Conservation (phyloP, 2,113 vertebrate species). For the Xenopus borealis region DNA sequence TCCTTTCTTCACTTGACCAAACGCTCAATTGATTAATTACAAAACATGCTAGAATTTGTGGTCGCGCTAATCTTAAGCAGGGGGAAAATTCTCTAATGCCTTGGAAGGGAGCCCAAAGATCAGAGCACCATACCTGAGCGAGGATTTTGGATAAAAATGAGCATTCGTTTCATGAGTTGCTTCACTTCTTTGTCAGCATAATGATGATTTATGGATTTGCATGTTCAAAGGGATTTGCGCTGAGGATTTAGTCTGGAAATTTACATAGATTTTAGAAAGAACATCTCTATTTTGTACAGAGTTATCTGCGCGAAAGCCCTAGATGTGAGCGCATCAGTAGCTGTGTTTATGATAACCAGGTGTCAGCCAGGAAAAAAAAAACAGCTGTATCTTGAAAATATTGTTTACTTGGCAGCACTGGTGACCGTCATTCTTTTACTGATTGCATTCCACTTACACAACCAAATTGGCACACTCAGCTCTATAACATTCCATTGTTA, state of each 20-base stretch:
- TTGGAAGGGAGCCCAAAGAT: constrained; percentile 53
- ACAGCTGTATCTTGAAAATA: constrained; percentile 55
- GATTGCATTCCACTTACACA: constrained; percentile 16
- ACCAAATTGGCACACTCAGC: not conserved
- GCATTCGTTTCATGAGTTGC: constrained; percentile 59
- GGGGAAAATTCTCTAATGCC: constrained; percentile 43
- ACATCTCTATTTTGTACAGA: constrained; percentile 54
- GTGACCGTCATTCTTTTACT: constrained; percentile 10
- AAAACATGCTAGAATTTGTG: constrained; percentile 13
- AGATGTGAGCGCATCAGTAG: constrained; percentile 48
- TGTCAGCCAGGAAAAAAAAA: constrained; percentile 45
- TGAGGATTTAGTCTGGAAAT: constrained; percentile 54
- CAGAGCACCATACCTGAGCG: constrained; percentile 56
- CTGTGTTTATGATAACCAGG: constrained; percentile 52
- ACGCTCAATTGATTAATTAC: constrained; percentile 20
- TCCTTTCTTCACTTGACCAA: constrained; percentile 28
- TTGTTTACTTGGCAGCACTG: constrained; percentile 17
- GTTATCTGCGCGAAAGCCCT: constrained; percentile 45
- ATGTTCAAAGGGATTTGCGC: constrained; percentile 55
- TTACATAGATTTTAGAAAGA: constrained; percentile 50
- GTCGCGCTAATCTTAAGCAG: constrained; percentile 20
- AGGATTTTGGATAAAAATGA: constrained; percentile 52
- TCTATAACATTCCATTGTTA: constrained; percentile 1
- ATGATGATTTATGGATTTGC: constrained; percentile 61
- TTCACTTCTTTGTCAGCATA: constrained; percentile 58